Conservation (phyloP, 37 sponge, comb jelly and placozoan genomes). For the Cladorhizidae sp. region DNA sequence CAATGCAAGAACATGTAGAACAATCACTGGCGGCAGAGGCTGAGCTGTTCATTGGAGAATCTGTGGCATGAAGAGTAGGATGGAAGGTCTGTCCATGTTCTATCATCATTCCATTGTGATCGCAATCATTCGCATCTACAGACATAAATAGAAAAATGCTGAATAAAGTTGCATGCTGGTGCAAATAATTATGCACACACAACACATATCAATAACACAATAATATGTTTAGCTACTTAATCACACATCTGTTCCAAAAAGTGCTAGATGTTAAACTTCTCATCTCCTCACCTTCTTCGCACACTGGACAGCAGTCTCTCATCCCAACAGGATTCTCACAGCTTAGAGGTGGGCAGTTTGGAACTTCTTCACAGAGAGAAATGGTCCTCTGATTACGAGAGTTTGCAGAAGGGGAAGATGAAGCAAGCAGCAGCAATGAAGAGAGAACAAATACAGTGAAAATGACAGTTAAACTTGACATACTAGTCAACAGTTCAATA, state of each 20-base stretch:
- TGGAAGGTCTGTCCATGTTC: conserved; percentile 26
- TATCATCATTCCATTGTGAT: conserved; percentile 11
- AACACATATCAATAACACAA: no score
- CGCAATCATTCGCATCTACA: background rate
- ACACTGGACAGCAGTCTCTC: conserved; percentile 43
- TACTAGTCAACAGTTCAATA: no score
- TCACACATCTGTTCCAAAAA: no score
- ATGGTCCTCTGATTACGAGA: conserved; percentile 25
- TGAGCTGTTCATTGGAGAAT: background rate
- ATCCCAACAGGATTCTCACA: conserved; percentile 17
- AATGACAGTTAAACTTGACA: no score
- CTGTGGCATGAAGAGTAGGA: conserved; percentile 9
- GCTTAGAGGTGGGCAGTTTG: conserved; percentile 20
- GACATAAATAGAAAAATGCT: background rate
- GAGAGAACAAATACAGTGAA: background rate
- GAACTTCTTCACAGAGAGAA: conserved; percentile 33
- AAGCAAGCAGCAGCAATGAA: background rate
- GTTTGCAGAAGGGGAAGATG: background rate
- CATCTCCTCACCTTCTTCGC: conserved; percentile 8
- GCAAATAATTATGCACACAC: no score
- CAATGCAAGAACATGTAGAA: conserved; percentile 30
- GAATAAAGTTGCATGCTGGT: no score
- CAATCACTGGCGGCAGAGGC: conserved; percentile 8
- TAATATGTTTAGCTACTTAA: no score
- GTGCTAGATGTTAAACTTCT: background rate